These are phyloP conservation scores for Pteronotus mesoamericanus DNA, from an alignment of 2,797 vertebrate genomes.

Conservation along the genomic window DNA sequence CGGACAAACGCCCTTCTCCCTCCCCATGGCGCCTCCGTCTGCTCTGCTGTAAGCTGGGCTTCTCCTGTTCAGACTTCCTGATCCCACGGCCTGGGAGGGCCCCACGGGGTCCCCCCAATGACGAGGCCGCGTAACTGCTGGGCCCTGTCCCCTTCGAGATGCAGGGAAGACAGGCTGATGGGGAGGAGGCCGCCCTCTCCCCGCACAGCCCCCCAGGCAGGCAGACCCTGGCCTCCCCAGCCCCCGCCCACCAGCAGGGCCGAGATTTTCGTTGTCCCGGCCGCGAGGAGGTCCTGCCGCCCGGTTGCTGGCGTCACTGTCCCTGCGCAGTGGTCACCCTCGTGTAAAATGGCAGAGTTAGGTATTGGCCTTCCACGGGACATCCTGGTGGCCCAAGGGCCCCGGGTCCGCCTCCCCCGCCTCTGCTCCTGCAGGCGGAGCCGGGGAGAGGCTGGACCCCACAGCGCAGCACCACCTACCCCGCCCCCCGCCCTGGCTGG, in stretches of 20 bases:
- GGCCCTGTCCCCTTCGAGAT: neutral
- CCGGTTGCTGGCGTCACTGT: neutral
- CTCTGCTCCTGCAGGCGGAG: neutral
- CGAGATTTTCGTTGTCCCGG: neutral
- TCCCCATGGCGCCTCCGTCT: neutral
- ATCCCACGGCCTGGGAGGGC: neutral
- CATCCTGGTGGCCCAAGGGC: neutral
- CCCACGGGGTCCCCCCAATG: neutral
- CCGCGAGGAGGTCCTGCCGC: neutral
- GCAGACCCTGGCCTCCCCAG: neutral
- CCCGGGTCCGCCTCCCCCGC: neutral
- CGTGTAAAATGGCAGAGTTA: no score
- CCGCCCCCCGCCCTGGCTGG: no score
- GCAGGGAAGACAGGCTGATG: neutral
- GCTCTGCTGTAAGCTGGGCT: neutral
- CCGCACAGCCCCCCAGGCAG: neutral
- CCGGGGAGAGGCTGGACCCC: no score
- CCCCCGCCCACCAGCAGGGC: neutral
- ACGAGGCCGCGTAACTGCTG: neutral
- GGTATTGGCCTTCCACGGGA: neutral
- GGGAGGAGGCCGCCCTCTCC: neutral
- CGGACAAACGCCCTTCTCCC: neutral
- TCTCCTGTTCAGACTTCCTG: neutral
- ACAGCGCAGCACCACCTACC: fast-evolving
- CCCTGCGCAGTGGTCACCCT: neutral